Conservation (phyloP, 2,797 vertebrate species). For the Crocidura indochinensis region DNA sequence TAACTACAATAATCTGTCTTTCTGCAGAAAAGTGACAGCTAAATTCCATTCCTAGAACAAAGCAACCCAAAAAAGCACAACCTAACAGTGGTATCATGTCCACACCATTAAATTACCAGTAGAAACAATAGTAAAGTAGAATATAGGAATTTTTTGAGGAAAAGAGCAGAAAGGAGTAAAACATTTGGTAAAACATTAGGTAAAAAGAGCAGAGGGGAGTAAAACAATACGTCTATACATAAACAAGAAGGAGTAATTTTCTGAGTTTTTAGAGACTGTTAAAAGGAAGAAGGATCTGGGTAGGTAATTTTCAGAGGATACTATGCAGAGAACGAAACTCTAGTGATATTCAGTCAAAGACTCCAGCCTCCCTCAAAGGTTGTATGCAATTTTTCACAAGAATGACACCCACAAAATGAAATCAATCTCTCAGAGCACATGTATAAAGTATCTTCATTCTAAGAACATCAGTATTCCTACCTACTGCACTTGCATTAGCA, state of each 20-base stretch:
- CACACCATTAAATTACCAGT: constrained; percentile 48
- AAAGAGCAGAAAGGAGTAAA: constrained; percentile 59
- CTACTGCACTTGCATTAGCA: constrained; percentile 81
- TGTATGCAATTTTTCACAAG: constrained; percentile 66
- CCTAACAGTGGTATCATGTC: constrained; percentile 16
- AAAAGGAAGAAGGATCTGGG: constrained; percentile 70
- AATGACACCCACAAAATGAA: constrained; percentile 67
- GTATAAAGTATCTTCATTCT: constrained; percentile 75
- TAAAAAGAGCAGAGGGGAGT: constrained; percentile 51
- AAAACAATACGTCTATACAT: constrained; percentile 62
- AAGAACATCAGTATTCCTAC: constrained; percentile 75
- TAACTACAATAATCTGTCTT: constrained; percentile 14
- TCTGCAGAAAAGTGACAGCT: constrained; percentile 40
- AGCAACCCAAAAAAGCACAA: neutral
- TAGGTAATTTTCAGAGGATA: constrained; percentile 78
- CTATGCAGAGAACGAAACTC: constrained; percentile 73
- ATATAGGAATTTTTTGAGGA: constrained; percentile 34
- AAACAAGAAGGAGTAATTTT: constrained; percentile 73
- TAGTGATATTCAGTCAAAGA: constrained; percentile 42
- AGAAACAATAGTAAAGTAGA: constrained; percentile 56
- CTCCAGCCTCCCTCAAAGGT: constrained; percentile 10
- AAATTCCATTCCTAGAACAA: neutral
- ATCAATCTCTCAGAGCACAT: constrained; percentile 68
- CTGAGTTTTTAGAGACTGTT: constrained; percentile 75
- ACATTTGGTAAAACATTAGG: constrained; percentile 65